These are phyloP conservation scores for Alaudala cheleensis DNA, from an alignment of 2,113 vertebrate species.

Conservation along the genomic window DNA sequence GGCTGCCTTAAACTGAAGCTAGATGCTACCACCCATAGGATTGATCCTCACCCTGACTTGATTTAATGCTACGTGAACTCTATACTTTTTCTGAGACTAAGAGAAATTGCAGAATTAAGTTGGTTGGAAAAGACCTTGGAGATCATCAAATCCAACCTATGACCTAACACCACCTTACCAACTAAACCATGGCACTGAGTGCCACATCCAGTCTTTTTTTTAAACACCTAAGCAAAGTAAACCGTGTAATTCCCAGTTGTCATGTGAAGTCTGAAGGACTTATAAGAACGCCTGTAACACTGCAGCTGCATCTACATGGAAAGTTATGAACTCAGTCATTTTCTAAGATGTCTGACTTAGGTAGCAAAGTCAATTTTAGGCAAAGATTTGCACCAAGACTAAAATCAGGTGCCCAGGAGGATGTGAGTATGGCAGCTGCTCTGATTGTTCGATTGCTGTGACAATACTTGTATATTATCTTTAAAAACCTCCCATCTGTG, in stretches of 20 bases:
- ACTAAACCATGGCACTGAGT: not conserved
- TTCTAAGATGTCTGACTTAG: not conserved
- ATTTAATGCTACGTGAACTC: not conserved
- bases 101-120: fast-evolving
- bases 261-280: not conserved
- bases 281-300: not conserved
- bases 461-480: not conserved
- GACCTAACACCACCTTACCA: not conserved
- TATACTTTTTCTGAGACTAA: not conserved
- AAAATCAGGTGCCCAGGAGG: not conserved
- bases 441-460: not conserved
- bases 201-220: not conserved
- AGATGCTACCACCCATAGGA: conserved; percentile 45
- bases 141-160: not conserved
- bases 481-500: not conserved
- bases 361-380: not conserved
- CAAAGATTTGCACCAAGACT: not conserved
- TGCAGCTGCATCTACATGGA: not conserved
- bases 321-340: not conserved
- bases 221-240: not conserved
- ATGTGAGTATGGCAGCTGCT: not conserved
- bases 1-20: not conserved
- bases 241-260: not conserved
- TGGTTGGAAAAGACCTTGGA: not conserved
- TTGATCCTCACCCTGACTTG: not conserved